A percentile compares a stretch with the other conserved stretches of the same genome.
Evolutionary conservation across 2,797 vertebrate genomes (phyloP).

Genomic region (Rhinichthys osculus): DNA sequence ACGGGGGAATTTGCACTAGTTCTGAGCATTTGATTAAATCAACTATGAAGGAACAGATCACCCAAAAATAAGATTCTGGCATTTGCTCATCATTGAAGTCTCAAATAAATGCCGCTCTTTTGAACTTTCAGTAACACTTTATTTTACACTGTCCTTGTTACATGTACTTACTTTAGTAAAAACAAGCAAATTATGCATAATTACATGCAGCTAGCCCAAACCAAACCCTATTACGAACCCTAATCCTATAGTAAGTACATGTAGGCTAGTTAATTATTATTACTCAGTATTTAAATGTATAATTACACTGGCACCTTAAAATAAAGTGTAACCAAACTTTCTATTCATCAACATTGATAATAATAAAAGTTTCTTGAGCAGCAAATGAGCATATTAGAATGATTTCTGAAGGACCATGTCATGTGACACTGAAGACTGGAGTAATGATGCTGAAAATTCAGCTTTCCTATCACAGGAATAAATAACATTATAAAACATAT

Average conservation of each 20-base stretch:
- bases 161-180: no score
- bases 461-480: neutral
- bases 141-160: no score
- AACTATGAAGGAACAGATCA: neutral
- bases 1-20: neutral
- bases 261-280: no score
- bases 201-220: no score
- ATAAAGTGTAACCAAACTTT: neutral
- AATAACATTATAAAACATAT: neutral
- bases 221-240: no score
- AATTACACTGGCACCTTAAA: no score
- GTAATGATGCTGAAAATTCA: neutral
- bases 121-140: no score
- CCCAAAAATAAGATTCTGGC: neutral
- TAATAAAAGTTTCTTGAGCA: neutral
- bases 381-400: neutral
- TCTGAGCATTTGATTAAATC: constrained; percentile 26
- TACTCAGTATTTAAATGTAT: no score
- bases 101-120: neutral
- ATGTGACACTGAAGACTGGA: neutral
- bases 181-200: no score
- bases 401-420: constrained; percentile 3
- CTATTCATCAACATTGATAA: neutral
- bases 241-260: no score
- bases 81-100: neutral